Evolutionary conservation across 2,888 invertebrate genomes (phyloP), one percentile per base, ranked within the genome.

Genomic region (Hypselothyrea guttata): DNA sequence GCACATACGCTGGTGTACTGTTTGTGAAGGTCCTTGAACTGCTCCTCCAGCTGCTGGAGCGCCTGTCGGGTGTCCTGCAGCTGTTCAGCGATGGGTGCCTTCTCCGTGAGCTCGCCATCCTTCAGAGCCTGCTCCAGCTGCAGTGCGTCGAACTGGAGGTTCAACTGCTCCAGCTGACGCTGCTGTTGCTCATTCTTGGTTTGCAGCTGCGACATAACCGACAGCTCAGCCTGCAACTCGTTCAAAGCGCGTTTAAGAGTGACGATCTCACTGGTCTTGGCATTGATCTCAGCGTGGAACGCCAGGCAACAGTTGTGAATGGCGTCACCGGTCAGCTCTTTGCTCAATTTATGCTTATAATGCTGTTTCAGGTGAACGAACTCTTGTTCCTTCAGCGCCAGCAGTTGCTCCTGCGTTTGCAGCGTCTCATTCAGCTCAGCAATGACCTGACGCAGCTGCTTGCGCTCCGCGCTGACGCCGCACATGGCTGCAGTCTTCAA

Each of bases 291-390:
- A 2, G 68, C 63, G 16, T 88, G 87, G 44, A 77, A 88, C 4
- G 73, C 67, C 22, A 87, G 18, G 34, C 88, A 88, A n/a, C 86
- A 68, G 1, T 64, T 71, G 62, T 87, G 88, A 30, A 87, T 84
- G 31, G 74, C 60, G 42, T 88, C 88, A 4, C 84, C 48, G 51
- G 81, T 78, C 15, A 62, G 54, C 31, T 86, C 87, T 7, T 59
- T 47, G 12, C 61, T 62, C 16, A 87, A 54, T 37, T 77, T 79
- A 0, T 70, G 31, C 9, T 81, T 83, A 42, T 87, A 87, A 15
- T 82, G 72, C 2, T 72, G 62, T 46, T 81, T 79, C 2, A 87
- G 44, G 3, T 76, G 76, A 1, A 73, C 18, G 7, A 87, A 83
- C 60, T 87, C 88, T 0, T 54, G 58, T 47, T 87, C 87, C 13